These are phyloP conservation scores for Nycteola revayana DNA, from an alignment of 2,888 invertebrate genomes.

Conservation along the genomic window DNA sequence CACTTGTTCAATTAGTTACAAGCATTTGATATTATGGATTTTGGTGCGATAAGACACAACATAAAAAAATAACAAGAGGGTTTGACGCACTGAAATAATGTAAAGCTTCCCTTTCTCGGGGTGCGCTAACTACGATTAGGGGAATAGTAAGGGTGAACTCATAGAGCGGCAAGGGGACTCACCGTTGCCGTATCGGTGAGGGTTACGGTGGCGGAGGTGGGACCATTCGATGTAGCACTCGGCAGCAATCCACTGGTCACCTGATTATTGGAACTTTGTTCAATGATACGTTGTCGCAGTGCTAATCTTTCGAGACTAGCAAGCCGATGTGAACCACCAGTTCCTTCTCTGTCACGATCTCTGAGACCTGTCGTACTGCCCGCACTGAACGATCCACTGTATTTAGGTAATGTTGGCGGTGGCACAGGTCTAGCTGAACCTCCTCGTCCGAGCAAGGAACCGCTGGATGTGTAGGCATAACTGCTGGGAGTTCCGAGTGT, in stretches of 20 bases:
- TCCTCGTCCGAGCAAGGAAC: conserved; percentile 82
- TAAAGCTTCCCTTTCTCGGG: conserved; percentile 65
- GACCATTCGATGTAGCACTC: conserved; percentile 59
- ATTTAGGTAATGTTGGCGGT: conserved; percentile 90
- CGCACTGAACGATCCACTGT: conserved; percentile 89
- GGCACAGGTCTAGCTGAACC: conserved; percentile 87
- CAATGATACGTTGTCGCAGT: conserved; percentile 90
- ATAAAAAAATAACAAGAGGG: conserved; percentile 31
- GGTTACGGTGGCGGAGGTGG: conserved; percentile 76
- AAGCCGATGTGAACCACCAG: conserved; percentile 89
- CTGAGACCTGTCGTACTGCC: conserved; percentile 84
- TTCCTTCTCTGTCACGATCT: conserved; percentile 85
- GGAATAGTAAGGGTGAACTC: neutral
- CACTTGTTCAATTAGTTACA: neutral
- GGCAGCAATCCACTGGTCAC: conserved; percentile 47
- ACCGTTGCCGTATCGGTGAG: conserved; percentile 80
- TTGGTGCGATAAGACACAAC: conserved; percentile 4
- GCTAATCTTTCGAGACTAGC: conserved; percentile 92
- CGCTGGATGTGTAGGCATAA: conserved; percentile 84
- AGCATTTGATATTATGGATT: neutral
- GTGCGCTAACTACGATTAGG: conserved; percentile 67
- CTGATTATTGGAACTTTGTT: conserved; percentile 82
- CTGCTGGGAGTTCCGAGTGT: conserved; percentile 81
- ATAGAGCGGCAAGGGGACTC: conserved; percentile 64
- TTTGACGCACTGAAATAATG: conserved; percentile 57